Evolutionary conservation across 2,888 invertebrate species (phyloP), one percentile per base, ranked within the genome.

Genomic region (Rotaria socialis): DNA sequence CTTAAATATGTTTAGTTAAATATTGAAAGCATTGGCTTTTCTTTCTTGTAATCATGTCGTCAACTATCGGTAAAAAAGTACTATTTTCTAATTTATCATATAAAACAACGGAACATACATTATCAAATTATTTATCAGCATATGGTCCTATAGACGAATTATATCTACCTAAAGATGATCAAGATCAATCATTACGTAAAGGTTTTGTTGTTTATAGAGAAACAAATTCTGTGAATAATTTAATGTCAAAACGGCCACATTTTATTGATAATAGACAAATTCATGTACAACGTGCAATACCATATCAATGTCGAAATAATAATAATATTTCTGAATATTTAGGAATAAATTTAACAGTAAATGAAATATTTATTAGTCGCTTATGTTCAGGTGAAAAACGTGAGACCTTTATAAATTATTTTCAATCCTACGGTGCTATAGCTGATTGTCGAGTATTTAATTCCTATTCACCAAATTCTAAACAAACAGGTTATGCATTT

Each of bases 301-400:
- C 80, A 80, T n/a, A 80, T 47, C 80, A 80, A 47, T 24, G n/a
- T 80, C 47, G 24, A 47, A 47, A 80, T 74, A n/a, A 7, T 2
- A n/a, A 60, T 27, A 60, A 60, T 41, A 16, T 67, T 7, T 35
- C 67, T 6, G 67, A 67, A 19, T 35, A 67, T 14, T 47, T 43
- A n/a, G 47, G 80, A 47, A 47, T 47, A 47, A 43, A 80, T 80
- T 80, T 80, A 80, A 43, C 43, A 80, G 80, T 80, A 19, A n/a
- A 47, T 80, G 80, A 80, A 80, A 80, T 80, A n/a, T 80, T 80
- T 80, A 80, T 80, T 80, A 47, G 47, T 80, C 47, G 80, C 47
- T n/a, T 80, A 47, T 47, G 80, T 47, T 24, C 43, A 0, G 43
- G 47, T 19, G 80, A 80, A 47, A 43, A 43, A 80, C 47, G 47